Percentiles rank a stretch among this genome's conserved stretches.
These are phyloP conservation scores for Falcaria lacertinaria DNA, from an alignment of 2,888 invertebrate species.

Conservation along the genomic window DNA sequence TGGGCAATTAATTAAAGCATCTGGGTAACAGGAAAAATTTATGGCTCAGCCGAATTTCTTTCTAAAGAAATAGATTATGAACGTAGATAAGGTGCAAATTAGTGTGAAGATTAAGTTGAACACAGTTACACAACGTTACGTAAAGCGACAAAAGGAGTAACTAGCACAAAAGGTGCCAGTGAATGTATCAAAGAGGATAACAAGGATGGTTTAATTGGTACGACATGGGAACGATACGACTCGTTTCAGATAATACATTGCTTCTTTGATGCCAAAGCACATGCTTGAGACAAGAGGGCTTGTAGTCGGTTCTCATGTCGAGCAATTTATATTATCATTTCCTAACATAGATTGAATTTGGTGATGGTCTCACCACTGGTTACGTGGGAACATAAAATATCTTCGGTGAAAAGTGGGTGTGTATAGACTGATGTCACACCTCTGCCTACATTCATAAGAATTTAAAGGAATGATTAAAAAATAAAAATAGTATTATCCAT, in stretches of 20 bases:
- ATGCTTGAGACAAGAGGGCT: no score
- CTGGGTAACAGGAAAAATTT: conserved; percentile 18
- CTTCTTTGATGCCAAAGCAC: no score
- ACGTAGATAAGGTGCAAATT: conserved; percentile 16
- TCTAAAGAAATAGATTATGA: not conserved
- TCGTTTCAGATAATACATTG: not conserved
- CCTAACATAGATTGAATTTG: no score
- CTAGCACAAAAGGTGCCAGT: conserved; percentile 27
- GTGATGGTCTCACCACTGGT: no score
- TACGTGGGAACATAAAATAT: no score
- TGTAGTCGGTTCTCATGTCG: no score
- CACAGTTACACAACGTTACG: conserved; percentile 33
- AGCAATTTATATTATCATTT: no score
- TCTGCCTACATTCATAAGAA: no score
- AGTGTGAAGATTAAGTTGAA: conserved; percentile 13
- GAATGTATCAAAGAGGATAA: conserved; percentile 35
- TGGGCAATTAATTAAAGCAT: conserved; percentile 34
- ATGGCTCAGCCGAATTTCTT: conserved; percentile 9
- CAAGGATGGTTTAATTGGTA: conserved; percentile 7
- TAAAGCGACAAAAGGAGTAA: conserved; percentile 32
- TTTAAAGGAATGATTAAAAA: no score
- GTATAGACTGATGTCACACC: no score
- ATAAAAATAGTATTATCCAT: no score
- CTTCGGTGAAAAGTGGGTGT: no score
- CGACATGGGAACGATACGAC: conserved; percentile 22